Percentiles rank a stretch among this genome's conserved stretches.
Evolutionary conservation across 2,797 vertebrate genomes (phyloP).

Genomic region (Peromyscus aztecus): DNA sequence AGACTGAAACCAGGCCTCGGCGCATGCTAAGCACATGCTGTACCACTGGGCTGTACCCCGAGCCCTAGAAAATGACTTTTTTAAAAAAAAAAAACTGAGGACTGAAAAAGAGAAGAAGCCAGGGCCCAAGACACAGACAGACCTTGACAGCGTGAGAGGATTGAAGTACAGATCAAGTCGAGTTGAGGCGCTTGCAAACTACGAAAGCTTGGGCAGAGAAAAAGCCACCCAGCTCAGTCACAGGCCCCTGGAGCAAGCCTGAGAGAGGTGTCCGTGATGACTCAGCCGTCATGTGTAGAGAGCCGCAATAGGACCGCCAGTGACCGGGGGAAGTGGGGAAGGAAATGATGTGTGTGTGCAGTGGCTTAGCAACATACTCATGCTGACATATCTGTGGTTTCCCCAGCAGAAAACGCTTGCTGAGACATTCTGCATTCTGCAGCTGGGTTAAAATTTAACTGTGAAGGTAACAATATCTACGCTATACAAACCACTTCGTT

Average conservation of each 20-base stretch:
- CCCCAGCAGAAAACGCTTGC: conserved; percentile 53
- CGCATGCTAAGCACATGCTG: neutral
- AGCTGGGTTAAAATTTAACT: conserved; percentile 60
- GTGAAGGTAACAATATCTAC: neutral
- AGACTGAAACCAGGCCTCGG: neutral
- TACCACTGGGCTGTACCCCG: neutral
- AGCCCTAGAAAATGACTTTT: conserved; percentile 12
- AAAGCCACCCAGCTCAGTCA: neutral
- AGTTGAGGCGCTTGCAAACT: neutral
- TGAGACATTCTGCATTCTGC: neutral
- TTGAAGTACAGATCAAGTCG: neutral
- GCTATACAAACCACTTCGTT: neutral
- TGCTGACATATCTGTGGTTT: conserved; percentile 71
- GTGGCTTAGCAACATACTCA: conserved; percentile 48
- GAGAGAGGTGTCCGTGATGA: conserved; percentile 55
- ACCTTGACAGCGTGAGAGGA: accelerated
- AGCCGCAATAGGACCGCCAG: neutral
- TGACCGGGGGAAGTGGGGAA: conserved; percentile 65
- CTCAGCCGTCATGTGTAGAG: conserved; percentile 70
- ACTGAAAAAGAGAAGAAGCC: neutral
- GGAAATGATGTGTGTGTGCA: conserved; percentile 70
- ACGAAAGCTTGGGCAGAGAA: neutral
- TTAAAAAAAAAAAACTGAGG: neutral
- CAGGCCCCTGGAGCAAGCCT: neutral
- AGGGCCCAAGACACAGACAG: neutral